Conservation (phyloP, 2,113 vertebrate species). For the Xenopus borealis region DNA sequence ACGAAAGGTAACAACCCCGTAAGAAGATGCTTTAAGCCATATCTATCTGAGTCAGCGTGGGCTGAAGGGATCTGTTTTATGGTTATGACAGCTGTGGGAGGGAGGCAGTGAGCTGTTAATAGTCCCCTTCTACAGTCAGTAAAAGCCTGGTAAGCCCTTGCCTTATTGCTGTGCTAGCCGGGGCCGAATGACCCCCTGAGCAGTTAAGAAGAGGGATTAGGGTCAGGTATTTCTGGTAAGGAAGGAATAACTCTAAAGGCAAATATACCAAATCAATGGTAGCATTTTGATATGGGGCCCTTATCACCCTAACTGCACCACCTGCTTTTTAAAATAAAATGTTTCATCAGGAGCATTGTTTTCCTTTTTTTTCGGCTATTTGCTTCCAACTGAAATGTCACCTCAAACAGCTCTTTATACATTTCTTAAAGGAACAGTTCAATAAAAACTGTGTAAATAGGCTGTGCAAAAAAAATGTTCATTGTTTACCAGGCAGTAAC, state of each 20-base stretch:
- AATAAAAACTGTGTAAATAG: too few species aligned
- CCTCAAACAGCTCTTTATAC: too few species aligned
- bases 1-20: conserved; percentile 35
- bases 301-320: too few species aligned
- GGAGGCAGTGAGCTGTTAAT: conserved; percentile 19
- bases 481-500: too few species aligned
- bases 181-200: conserved; percentile 34
- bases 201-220: conserved; percentile 34
- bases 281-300: too few species aligned
- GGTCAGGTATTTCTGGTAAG: conserved; percentile 28
- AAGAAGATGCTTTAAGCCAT: conserved; percentile 33
- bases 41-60: conserved; percentile 44
- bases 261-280: neutral
- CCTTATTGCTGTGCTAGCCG: conserved; percentile 10
- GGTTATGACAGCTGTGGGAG: conserved; percentile 36
- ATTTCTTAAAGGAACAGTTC: too few species aligned
- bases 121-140: conserved; percentile 15
- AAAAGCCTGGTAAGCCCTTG: conserved; percentile 37
- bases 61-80: conserved; percentile 40
- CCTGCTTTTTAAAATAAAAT: too few species aligned
- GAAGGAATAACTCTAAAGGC: conserved; percentile 8
- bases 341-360: too few species aligned
- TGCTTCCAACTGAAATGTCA: too few species aligned
- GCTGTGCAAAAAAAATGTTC: too few species aligned
- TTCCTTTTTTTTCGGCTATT: too few species aligned